Evolutionary conservation across 2,888 invertebrate genomes (phyloP).

Genomic region (Seladonia tumulorum): DNA sequence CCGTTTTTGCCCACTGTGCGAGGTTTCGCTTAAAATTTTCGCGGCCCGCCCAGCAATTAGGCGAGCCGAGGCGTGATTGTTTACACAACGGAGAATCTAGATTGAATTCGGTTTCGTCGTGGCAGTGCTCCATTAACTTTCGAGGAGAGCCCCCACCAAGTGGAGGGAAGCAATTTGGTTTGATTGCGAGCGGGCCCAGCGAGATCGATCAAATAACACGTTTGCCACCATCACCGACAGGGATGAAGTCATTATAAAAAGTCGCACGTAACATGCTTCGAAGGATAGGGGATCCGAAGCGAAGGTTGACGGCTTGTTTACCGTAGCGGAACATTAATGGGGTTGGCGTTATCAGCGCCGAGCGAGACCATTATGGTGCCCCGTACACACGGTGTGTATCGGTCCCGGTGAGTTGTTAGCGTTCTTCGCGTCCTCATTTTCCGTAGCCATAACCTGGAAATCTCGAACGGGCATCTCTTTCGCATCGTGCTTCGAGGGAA

Average conservation of each 20-base stretch:
- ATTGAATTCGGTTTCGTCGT: not conserved
- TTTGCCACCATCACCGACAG: conserved; percentile 69
- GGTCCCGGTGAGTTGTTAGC: not conserved
- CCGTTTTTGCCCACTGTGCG: no score
- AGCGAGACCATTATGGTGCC: conserved; percentile 36
- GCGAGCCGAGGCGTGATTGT: conserved; percentile 60
- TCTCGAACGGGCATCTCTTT: conserved; percentile 13
- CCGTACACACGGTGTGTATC: not conserved
- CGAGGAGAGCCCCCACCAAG: conserved; percentile 11
- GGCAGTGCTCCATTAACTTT: conserved; percentile 55
- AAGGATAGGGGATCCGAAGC: conserved; percentile 58
- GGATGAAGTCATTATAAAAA: conserved; percentile 75
- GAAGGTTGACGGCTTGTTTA: conserved; percentile 63
- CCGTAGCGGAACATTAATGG: conserved; percentile 60
- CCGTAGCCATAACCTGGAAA: conserved; percentile 19
- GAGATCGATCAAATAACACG: conserved; percentile 75
- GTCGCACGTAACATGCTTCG: conserved; percentile 2
- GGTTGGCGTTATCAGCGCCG: conserved; percentile 49
- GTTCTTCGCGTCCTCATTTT: conserved; percentile 12
- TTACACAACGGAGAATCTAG: conserved; percentile 56
- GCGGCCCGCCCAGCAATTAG: conserved; percentile 34
- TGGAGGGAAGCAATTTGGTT: conserved; percentile 62
- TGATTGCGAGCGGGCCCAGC: conserved; percentile 42
- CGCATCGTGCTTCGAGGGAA: not conserved
- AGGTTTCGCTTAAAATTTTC: not conserved